Evolutionary conservation across 2,888 invertebrate species (phyloP), one percentile per base, ranked within the genome.

Genomic region (Zonitis immaculata): DNA sequence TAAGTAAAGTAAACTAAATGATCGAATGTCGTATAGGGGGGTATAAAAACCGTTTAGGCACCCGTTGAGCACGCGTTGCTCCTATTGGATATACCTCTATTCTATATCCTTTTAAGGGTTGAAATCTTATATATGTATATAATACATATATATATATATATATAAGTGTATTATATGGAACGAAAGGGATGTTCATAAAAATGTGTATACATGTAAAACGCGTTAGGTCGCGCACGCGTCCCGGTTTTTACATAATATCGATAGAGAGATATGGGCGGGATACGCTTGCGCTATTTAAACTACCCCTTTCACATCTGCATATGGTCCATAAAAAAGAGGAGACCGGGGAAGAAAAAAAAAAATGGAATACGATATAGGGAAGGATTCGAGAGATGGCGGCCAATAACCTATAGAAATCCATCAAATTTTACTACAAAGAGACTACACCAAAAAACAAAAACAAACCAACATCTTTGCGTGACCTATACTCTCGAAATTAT

Each of bases 171-270:
- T 6, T 14, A 32, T 14, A 67, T 59, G 65, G 66, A 65, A 66
- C 64, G 68, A 66, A 69, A 68, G 68, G 69, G 70, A 69, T 68
- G 59, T 65, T 71, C 69, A 72, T 73, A 72, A 73, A 74, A 72
- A 73, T 72, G 73, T n/a, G n/a, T n/a, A n/a, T 73, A 70, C 71
- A 74, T 74, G 73, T 72, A 73, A 73, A 73, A 71, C 69, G 73
- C 69, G 72, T 69, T 62, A 69, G 69, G 65, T 69, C 70, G 72
- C 72, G 73, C 73, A 73, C 66, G 73, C 73, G 75, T 73, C 63
- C 61, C 51, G 49, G 67, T 69, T 65, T 74, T 75, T 75, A 75
- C 75, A 75, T 75, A 75, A 74, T 74, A 74, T 75, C 75, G 72
- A 75, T 75, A 71, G 69, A 39, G 25, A 71, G 70, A 73, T 73